Evolutionary conservation across 2,888 invertebrate species (phyloP).

Genomic region (Cremastobaeus sp.): DNA sequence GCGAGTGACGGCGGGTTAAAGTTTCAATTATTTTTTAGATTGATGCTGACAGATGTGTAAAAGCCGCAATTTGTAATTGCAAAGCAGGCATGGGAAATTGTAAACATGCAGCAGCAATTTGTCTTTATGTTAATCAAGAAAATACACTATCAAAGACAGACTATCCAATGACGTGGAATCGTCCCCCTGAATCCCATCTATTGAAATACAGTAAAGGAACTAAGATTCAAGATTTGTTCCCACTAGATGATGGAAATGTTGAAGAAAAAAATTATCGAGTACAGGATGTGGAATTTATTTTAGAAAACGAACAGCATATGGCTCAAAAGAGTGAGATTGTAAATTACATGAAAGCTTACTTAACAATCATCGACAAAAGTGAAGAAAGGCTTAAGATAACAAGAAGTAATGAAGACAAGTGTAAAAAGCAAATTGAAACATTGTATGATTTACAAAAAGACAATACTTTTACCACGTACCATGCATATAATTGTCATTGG

Average conservation of each 20-base stretch:
- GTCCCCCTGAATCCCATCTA: neutral
- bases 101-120: slow-evolving; percentile 3
- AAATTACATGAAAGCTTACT: neutral
- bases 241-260: neutral
- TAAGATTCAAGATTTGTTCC: neutral
- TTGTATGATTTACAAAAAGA: neutral
- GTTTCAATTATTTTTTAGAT: too few relatives aligned
- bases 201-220: neutral
- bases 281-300: neutral
- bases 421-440: neutral
- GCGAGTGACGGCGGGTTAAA: too few relatives aligned
- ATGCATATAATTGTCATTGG: neutral
- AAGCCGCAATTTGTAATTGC: neutral
- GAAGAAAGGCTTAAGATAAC: too few relatives aligned
- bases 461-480: neutral
- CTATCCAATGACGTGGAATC: neutral
- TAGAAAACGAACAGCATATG: neutral
- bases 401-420: too few relatives aligned
- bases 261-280: neutral
- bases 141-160: neutral
- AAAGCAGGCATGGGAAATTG: slow-evolving; percentile 1
- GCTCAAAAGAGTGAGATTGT: neutral
- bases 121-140: slow-evolving; percentile 9
- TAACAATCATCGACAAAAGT: neutral
- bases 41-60: too few relatives aligned